A percentile compares a stretch with the other conserved stretches of the same genome.
phyloP scores from a whole-genome alignment of 2,113 vertebrate genomes.

The Marcusenius ussheri region DNA sequence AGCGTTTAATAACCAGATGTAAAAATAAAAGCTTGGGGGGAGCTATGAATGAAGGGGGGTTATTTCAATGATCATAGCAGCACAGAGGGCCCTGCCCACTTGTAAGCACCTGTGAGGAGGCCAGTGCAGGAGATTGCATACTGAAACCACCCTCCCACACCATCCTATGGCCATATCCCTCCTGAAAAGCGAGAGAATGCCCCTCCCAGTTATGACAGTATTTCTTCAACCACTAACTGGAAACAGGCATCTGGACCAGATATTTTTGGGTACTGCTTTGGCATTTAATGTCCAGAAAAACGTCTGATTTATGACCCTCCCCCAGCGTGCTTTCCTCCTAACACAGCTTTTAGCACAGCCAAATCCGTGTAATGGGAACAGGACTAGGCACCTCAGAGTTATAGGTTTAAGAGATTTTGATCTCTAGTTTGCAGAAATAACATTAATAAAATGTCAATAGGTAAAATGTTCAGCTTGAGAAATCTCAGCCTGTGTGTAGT shows the following conservation, averaged over 20 bases:
- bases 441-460: background rate
- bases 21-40: conserved; percentile 6
- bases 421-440: background rate
- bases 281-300: conserved; percentile 2
- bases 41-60: background rate
- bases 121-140: background rate
- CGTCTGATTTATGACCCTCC: conserved; percentile 2
- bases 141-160: background rate
- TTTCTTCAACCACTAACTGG: background rate
- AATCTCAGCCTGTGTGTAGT: background rate
- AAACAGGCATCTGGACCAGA: background rate
- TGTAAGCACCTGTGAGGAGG: background rate
- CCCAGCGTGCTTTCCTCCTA: background rate
- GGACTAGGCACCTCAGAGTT: background rate
- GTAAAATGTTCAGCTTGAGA: background rate
- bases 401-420: background rate
- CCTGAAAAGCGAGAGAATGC: background rate
- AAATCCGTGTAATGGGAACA: background rate
- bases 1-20: background rate
- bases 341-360: background rate
- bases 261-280: conserved; percentile 8
- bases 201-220: background rate
- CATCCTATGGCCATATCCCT: background rate
- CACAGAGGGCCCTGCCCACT: background rate
- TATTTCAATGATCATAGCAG: background rate